Percentiles rank a stretch among this genome's conserved stretches.
Evolutionary conservation across 92 coral and sea anemone species (phyloP).

Genomic region (Porites divaricata): DNA sequence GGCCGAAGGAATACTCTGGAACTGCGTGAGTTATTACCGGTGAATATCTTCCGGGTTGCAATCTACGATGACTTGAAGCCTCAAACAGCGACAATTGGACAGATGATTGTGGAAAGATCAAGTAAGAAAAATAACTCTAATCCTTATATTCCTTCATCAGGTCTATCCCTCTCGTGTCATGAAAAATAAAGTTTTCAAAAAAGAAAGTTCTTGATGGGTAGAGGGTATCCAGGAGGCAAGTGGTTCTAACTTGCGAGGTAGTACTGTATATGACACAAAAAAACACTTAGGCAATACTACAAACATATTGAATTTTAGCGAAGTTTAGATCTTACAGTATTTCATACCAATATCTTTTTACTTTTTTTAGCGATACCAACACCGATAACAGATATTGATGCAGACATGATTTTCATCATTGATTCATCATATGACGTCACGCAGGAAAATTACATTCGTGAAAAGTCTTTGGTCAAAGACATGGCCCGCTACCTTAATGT

Average conservation of each 20-base stretch:
- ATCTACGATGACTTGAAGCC: slow-evolving; percentile 48
- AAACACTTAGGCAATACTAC: too few relatives aligned
- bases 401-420: slow-evolving; percentile 85
- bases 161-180: neutral
- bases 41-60: slow-evolving; percentile 59
- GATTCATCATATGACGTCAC: slow-evolving; percentile 83
- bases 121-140: slow-evolving; percentile 38
- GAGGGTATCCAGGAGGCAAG: too few relatives aligned
- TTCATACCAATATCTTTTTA: too few relatives aligned
- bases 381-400: slow-evolving; percentile 20
- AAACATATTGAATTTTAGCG: too few relatives aligned
- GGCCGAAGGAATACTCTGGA: slow-evolving; percentile 58
- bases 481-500: slow-evolving; percentile 70
- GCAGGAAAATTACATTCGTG: slow-evolving; percentile 39
- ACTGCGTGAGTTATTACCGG: slow-evolving; percentile 58
- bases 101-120: slow-evolving; percentile 60
- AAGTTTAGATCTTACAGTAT: too few relatives aligned
- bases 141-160: too few relatives aligned
- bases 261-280: too few relatives aligned
- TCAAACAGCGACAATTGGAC: slow-evolving; percentile 45
- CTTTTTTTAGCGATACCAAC: slow-evolving; percentile 11
- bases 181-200: too few relatives aligned
- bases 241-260: too few relatives aligned
- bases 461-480: slow-evolving; percentile 70
- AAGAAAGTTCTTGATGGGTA: too few relatives aligned